Conservation (phyloP, 2,888 invertebrate species). For the Crocallis elinguaria region DNA sequence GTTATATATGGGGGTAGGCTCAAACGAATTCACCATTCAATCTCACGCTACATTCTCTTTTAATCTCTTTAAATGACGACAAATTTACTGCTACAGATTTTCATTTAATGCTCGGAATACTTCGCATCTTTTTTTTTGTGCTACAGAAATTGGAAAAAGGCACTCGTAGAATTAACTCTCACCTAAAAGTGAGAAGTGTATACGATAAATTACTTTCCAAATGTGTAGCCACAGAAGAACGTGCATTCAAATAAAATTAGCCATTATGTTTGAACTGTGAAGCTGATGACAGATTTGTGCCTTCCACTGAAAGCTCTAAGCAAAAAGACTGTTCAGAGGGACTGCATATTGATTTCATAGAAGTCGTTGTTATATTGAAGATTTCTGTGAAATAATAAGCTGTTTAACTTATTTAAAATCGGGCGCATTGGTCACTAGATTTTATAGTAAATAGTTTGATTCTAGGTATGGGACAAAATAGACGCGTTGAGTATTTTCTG, state of each 20-base stretch:
- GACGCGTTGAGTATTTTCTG: too few relatives aligned
- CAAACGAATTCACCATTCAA: conserved; percentile 77
- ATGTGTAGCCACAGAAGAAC: too few relatives aligned
- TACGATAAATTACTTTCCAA: too few relatives aligned
- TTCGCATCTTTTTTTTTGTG: conserved; percentile 54
- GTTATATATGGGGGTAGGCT: conserved; percentile 45
- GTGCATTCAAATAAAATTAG: neutral
- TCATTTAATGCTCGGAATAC: conserved; percentile 66
- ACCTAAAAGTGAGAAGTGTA: neutral
- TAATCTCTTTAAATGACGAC: conserved; percentile 79
- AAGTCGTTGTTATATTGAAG: neutral
- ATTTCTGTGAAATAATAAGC: neutral
- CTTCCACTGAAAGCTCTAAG: conserved; percentile 36
- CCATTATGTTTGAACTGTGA: conserved; percentile 16
- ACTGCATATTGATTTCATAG: neutral
- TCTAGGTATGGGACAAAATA: too few relatives aligned
- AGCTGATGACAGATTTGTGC: conserved; percentile 61
- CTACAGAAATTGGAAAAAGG: conserved; percentile 21
- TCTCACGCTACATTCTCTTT: conserved; percentile 80
- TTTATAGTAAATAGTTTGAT: too few relatives aligned
- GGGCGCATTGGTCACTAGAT: too few relatives aligned
- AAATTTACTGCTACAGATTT: conserved; percentile 77
- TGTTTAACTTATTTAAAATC: neutral
- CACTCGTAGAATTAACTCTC: neutral
- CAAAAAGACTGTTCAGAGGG: neutral